Evolutionary conservation across 2,888 invertebrate genomes (phyloP).

Genomic region (Azorinus chamasolen): DNA sequence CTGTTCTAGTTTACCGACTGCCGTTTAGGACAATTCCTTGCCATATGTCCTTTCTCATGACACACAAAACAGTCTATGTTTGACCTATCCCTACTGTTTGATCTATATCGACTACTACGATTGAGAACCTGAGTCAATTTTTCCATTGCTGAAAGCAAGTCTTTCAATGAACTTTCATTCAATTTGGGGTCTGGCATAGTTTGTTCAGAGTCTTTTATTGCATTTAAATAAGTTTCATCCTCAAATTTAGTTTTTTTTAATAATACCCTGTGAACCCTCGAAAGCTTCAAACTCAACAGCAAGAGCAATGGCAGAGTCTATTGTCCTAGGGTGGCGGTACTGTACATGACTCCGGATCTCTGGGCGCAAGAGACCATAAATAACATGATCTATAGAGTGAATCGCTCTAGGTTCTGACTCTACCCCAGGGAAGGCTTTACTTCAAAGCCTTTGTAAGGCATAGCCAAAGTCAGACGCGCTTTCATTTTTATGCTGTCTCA

Average conservation of each 20-base stretch:
- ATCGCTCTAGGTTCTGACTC: constrained; percentile 29
- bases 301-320: constrained; percentile 31
- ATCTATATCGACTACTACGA: constrained; percentile 11
- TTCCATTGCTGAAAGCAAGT: constrained; percentile 3
- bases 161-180: too few species aligned
- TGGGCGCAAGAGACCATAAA: constrained; percentile 25
- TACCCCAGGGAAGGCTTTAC: constrained; percentile 15
- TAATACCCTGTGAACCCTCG: constrained; percentile 27
- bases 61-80: constrained; percentile 27
- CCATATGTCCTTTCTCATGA: constrained; percentile 23
- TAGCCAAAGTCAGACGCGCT: constrained; percentile 27
- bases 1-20: constrained; percentile 26
- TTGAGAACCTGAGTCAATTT: too few species aligned
- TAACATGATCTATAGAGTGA: constrained; percentile 20
- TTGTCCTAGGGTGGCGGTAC: constrained; percentile 21
- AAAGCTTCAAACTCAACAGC: constrained; percentile 46
- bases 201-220: not conserved
- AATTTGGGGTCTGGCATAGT: too few species aligned
- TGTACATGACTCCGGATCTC: constrained; percentile 39
- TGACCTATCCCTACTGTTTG: constrained; percentile 14
- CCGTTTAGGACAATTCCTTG: constrained; percentile 1
- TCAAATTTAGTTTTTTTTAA: constrained; percentile 31
- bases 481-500: constrained; percentile 10
- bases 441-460: constrained; percentile 33
- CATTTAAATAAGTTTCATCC: not conserved